Evolutionary conservation across 2,888 invertebrate species (phyloP).

Genomic region (Lasius fuliginosus): DNA sequence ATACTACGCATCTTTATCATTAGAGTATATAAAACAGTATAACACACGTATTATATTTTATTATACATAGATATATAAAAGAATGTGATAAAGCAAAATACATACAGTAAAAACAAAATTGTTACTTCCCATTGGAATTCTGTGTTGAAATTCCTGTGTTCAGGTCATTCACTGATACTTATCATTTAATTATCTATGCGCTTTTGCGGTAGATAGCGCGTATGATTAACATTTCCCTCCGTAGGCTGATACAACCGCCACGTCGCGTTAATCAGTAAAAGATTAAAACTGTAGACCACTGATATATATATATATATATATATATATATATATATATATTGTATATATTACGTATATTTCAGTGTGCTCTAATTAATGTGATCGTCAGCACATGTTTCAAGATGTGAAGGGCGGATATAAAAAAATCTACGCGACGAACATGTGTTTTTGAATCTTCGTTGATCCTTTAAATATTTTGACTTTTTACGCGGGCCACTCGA

Average conservation of each 20-base stretch:
- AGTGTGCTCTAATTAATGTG: conserved; percentile 59
- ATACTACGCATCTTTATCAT: neutral
- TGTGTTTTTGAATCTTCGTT: conserved; percentile 60
- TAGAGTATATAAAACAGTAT: neutral
- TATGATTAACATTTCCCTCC: conserved; percentile 32
- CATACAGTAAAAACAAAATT: neutral
- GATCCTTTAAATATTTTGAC: conserved; percentile 72
- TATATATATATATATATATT: neutral
- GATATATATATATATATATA: conserved; percentile 46
- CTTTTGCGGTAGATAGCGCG: conserved; percentile 37
- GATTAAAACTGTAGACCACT: conserved; percentile 64
- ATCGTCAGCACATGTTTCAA: conserved; percentile 62
- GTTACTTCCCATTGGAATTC: neutral
- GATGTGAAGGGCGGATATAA: conserved; percentile 50
- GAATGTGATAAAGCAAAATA: neutral
- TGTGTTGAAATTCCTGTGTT: neutral
- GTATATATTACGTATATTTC: neutral
- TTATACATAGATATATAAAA: neutral
- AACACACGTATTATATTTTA: neutral
- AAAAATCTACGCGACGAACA: conserved; percentile 59
- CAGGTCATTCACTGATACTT: conserved; percentile 28
- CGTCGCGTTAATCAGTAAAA: conserved; percentile 69
- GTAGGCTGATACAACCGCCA: conserved; percentile 6
- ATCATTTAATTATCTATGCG: conserved; percentile 32
- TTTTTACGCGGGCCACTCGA: conserved; percentile 57